Percentiles rank a stretch among this genome's conserved stretches.
Conservation (phyloP, 2,797 vertebrate genomes). For the Paratrypauchen microcephalus region DNA sequence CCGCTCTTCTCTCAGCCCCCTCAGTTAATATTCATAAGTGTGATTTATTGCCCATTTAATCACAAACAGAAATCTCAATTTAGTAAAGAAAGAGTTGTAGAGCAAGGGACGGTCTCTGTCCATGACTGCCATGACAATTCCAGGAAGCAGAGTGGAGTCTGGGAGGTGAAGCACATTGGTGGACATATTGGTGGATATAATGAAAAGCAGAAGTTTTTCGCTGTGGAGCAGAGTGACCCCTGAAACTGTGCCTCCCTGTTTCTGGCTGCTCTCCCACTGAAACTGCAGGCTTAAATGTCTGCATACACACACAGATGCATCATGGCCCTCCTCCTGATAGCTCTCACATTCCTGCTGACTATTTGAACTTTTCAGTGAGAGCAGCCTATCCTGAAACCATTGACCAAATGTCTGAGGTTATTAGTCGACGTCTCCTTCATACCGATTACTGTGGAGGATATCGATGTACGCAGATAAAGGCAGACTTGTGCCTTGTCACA, state of each 20-base stretch:
- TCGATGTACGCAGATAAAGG: slow-evolving; percentile 46
- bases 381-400: slow-evolving; percentile 59
- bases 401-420: slow-evolving; percentile 64
- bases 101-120: slow-evolving; percentile 20
- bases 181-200: slow-evolving; percentile 70
- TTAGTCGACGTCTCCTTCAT: slow-evolving; percentile 58
- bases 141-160: slow-evolving; percentile 64
- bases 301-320: slow-evolving; percentile 25
- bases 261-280: slow-evolving; percentile 66
- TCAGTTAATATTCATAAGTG: slow-evolving; percentile 33
- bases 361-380: slow-evolving; percentile 69
- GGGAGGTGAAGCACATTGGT: slow-evolving; percentile 60
- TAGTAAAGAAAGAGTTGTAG: slow-evolving; percentile 38
- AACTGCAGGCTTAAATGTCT: slow-evolving; percentile 60
- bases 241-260: slow-evolving; percentile 54
- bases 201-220: slow-evolving; percentile 75
- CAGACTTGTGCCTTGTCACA: slow-evolving; percentile 42
- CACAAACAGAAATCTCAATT: slow-evolving; percentile 36
- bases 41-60: slow-evolving; percentile 48
- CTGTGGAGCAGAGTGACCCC: slow-evolving; percentile 58
- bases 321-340: slow-evolving; percentile 55
- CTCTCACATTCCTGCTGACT: slow-evolving; percentile 63
- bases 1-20: slow-evolving; percentile 1
- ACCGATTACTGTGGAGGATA: slow-evolving; percentile 46
- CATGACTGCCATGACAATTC: slow-evolving; percentile 66